These are phyloP conservation scores for Danio rerio DNA, from an alignment of 2,113 vertebrate species.

Conservation along the genomic window GRCz12tu NC_133184.1:21960001-21960500, in stretches of 20 bases:
- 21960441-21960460: not conserved
- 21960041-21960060: conserved; percentile 49
- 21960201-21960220: conserved; percentile 26
- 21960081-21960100: conserved; percentile 46
- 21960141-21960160: conserved; percentile 32
- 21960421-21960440: conserved; percentile 17
- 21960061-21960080: conserved; percentile 49
- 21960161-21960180: conserved; percentile 54
- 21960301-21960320: conserved; percentile 47
- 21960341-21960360: conserved; percentile 1
- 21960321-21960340: conserved; percentile 41
- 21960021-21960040: conserved; percentile 36
- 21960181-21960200: conserved; percentile 47
- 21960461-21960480: not conserved
- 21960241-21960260: conserved; percentile 45
- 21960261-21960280: conserved; percentile 50
- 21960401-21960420: conserved; percentile 6
- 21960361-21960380: conserved; percentile 37
- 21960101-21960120: conserved; percentile 43
- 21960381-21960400: conserved; percentile 26
- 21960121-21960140: conserved; percentile 40
- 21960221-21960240: conserved; percentile 43
- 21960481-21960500: too few relatives aligned
- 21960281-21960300: conserved; percentile 45
- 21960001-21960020: conserved; percentile 30